Evolutionary conservation across 1,140 invertebrate species (phyloP).

Genomic region (Drosophila ambigua): DNA sequence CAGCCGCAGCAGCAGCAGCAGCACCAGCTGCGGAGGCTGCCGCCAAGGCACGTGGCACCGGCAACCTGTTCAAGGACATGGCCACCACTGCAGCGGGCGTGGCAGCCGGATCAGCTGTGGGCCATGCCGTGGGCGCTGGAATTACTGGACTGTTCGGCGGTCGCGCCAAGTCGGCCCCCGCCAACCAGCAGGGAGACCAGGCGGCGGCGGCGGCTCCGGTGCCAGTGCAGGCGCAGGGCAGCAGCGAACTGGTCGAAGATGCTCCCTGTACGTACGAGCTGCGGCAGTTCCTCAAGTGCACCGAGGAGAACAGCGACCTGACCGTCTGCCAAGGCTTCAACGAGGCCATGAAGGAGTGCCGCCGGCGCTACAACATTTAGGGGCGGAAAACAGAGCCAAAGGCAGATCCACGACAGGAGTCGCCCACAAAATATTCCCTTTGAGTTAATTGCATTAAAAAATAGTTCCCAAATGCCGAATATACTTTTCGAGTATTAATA

Average conservation of each 20-base stretch:
- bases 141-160: slow-evolving; percentile 93
- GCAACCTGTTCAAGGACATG: slow-evolving; percentile 87
- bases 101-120: slow-evolving; percentile 87
- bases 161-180: slow-evolving; percentile 79
- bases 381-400: neutral
- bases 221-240: slow-evolving; percentile 65
- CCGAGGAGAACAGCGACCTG: slow-evolving; percentile 91
- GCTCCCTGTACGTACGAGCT: slow-evolving; percentile 94
- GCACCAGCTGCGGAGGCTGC: slow-evolving; percentile 26
- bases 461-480: too few species aligned
- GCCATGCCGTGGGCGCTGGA: slow-evolving; percentile 93
- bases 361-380: slow-evolving; percentile 82
- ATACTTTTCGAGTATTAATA: too few species aligned
- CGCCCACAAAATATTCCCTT: too few species aligned
- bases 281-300: slow-evolving; percentile 94
- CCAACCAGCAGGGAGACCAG: slow-evolving; percentile 57
- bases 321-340: slow-evolving; percentile 95
- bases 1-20: neutral
- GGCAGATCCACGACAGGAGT: neutral
- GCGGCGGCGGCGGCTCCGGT: slow-evolving; percentile 35
- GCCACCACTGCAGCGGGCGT: slow-evolving; percentile 95
- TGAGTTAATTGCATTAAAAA: too few species aligned
- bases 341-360: slow-evolving; percentile 95
- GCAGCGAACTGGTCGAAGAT: slow-evolving; percentile 84
- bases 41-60: slow-evolving; percentile 36